These are phyloP conservation scores for Aplysina aerophoba DNA, from an alignment of 37 sponge, comb jelly and placozoan species.

Conservation along the genomic window DNA sequence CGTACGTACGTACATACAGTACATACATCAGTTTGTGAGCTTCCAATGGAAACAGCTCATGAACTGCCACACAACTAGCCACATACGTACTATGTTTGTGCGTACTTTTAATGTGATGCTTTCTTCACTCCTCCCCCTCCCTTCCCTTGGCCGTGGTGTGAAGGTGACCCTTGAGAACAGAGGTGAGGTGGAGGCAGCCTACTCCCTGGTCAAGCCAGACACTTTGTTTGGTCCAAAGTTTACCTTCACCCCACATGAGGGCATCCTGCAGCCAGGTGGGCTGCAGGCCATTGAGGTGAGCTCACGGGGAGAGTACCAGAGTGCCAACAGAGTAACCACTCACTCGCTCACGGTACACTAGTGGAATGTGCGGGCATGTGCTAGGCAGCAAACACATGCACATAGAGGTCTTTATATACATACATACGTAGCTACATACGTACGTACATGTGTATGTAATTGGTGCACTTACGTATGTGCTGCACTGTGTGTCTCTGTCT, in stretches of 20 bases:
- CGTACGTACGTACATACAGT: constrained; percentile 1
- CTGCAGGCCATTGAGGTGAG: constrained; percentile 92
- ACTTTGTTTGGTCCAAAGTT: constrained; percentile 92
- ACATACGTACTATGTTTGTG: constrained; percentile 14
- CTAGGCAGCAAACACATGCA: not conserved
- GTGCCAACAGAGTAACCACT: not conserved
- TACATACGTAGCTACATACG: not conserved
- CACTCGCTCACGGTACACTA: not conserved
- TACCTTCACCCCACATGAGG: constrained; percentile 81
- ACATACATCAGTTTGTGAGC: not conserved
- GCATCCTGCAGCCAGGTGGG: constrained; percentile 81
- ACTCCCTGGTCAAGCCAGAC: constrained; percentile 38
- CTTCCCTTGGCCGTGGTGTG: not conserved
- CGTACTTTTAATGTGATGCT: not conserved
- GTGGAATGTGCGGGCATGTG: not conserved
- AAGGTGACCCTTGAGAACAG: constrained; percentile 91
- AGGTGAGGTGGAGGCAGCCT: constrained; percentile 88
- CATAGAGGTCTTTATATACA: no score
- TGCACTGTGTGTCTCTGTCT: constrained; percentile 6
- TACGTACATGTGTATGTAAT: not conserved
- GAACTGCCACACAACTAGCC: not conserved
- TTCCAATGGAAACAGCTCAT: no score
- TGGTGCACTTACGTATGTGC: not conserved
- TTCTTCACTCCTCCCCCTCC: not conserved
- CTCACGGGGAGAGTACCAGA: no score